phyloP scores from a whole-genome alignment of 1,140 invertebrate genomes.

The Arion vulgaris region DNA sequence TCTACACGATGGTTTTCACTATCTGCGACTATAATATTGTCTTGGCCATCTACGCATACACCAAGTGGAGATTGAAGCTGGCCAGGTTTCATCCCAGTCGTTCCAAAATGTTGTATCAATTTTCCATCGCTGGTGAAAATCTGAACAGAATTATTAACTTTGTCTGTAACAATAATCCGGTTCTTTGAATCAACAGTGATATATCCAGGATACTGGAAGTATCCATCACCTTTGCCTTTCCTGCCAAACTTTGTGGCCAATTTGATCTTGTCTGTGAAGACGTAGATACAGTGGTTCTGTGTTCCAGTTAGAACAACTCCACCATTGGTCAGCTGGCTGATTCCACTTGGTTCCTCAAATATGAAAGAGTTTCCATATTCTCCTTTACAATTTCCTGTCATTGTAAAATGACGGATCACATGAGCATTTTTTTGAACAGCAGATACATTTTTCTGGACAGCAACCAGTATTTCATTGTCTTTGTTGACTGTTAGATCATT shows the following conservation, averaged over 20 bases:
- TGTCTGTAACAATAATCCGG: conserved; percentile 65
- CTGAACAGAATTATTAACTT: conserved; percentile 65
- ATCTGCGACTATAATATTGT: conserved; percentile 97
- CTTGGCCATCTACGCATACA: conserved; percentile 95
- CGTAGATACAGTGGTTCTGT: conserved; percentile 94
- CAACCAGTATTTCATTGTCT: conserved; percentile 59
- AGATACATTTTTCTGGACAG: conserved; percentile 56
- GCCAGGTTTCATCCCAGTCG: conserved; percentile 52
- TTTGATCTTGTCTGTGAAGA: conserved; percentile 97
- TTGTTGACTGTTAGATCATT: conserved; percentile 57
- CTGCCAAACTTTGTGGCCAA: conserved; percentile 97
- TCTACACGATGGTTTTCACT: conserved; percentile 98
- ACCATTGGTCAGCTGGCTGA: conserved; percentile 53
- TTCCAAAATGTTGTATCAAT: conserved; percentile 61
- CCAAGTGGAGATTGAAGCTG: conserved; percentile 97
- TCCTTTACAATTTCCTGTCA: conserved; percentile 54
- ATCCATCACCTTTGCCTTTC: conserved; percentile 89
- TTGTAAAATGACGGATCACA: conserved; percentile 58
- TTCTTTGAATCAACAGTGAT: conserved; percentile 59
- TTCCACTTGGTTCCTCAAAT: conserved; percentile 64
- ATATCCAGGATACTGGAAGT: conserved; percentile 60
- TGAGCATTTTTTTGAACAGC: too few relatives aligned
- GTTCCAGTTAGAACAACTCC: conserved; percentile 61
- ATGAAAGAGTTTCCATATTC: conserved; percentile 60
- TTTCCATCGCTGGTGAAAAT: conserved; percentile 62